A percentile compares a stretch with the other conserved stretches of the same genome.
Evolutionary conservation across 1,140 invertebrate genomes (phyloP).

Genomic region (Elysia chlorotica): DNA sequence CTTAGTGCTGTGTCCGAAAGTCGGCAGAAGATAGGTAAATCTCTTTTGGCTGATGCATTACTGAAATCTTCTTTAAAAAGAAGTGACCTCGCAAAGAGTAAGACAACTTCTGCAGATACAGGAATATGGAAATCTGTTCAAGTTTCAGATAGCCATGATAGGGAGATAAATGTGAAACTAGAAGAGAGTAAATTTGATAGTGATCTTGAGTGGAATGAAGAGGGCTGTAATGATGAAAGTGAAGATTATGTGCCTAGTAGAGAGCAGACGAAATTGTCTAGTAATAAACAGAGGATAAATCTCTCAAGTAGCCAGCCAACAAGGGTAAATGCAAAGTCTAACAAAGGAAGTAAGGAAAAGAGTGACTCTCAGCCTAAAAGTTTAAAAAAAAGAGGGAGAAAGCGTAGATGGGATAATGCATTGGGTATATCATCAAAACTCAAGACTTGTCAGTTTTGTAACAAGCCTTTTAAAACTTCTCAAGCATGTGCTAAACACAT

Average conservation of each 20-base stretch:
- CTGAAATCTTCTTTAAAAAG: constrained; percentile 6
- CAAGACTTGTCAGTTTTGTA: constrained; percentile 6
- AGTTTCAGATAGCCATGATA: too few species aligned
- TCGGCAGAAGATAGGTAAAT: constrained; percentile 20
- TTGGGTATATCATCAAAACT: constrained; percentile 6
- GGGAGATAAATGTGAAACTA: too few species aligned
- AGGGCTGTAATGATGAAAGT: constrained; percentile 22
- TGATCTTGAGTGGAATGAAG: constrained; percentile 21
- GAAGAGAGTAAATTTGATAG: constrained; percentile 11
- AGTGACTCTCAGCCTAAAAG: background rate
- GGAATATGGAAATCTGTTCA: too few species aligned
- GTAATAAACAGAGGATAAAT: too few species aligned
- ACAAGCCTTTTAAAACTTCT: constrained; percentile 15
- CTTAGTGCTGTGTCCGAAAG: constrained; percentile 22
- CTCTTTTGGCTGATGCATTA: background rate
- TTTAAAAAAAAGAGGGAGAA: constrained; percentile 13
- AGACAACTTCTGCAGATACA: background rate
- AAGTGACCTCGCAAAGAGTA: background rate
- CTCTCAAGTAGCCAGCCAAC: background rate
- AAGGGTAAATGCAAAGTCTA: background rate
- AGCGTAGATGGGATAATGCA: constrained; percentile 14
- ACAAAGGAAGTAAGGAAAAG: background rate
- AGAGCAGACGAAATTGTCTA: too few species aligned
- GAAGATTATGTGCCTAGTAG: constrained; percentile 20
- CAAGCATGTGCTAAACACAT: constrained; percentile 22